Conservation (phyloP, 1,140 invertebrate species). For the Drepana arcuata region DNA sequence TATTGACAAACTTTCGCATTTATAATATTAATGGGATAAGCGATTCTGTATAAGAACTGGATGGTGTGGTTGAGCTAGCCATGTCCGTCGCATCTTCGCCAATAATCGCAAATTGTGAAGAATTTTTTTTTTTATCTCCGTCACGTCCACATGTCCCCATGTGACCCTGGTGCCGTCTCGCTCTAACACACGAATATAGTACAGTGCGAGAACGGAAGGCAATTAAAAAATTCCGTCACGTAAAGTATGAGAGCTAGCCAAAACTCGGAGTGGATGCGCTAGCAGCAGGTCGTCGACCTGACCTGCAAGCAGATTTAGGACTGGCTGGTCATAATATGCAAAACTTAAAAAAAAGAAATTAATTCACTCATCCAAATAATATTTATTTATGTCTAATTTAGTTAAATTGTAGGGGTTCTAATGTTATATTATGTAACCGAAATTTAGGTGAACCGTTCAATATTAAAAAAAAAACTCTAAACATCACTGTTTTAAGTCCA, state of each 20-base stretch:
- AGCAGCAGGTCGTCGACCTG: constrained; percentile 29
- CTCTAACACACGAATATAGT: constrained; percentile 19
- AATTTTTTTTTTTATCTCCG: constrained; percentile 38
- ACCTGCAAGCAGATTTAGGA: constrained; percentile 27
- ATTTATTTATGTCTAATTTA: too few species aligned
- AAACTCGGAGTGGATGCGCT: constrained; percentile 40
- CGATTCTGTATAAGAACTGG: too few species aligned
- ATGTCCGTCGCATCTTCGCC: too few species aligned
- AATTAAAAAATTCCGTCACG: constrained; percentile 61
- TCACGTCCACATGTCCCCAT: constrained; percentile 7
- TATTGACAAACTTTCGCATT: not conserved
- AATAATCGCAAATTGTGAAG: constrained; percentile 11
- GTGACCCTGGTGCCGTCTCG: constrained; percentile 19
- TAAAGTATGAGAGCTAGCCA: constrained; percentile 49
- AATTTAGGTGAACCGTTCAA: too few species aligned
- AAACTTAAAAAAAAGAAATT: constrained; percentile 1
- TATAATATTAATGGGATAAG: not conserved
- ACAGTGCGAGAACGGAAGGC: constrained; percentile 26
- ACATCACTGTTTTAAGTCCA: too few species aligned
- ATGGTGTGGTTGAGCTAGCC: too few species aligned
- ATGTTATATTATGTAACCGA: too few species aligned
- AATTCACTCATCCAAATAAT: too few species aligned
- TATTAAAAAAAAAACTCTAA: too few species aligned
- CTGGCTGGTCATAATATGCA: constrained; percentile 2
- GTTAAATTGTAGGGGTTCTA: too few species aligned